Conservation (phyloP, 2,113 vertebrate genomes). For the Triplophysa tibetana region DNA sequence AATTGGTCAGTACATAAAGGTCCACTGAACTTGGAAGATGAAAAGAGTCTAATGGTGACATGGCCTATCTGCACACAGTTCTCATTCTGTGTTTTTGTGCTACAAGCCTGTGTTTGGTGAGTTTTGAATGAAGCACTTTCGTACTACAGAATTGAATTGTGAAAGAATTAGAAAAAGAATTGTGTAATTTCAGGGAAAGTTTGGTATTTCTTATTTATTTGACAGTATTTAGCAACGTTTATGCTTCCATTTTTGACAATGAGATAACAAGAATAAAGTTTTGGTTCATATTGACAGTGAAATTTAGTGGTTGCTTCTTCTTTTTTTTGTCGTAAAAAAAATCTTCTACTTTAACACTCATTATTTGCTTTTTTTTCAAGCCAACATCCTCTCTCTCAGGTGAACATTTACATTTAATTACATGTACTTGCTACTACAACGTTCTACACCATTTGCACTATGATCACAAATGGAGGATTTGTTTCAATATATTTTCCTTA, state of each 20-base stretch:
- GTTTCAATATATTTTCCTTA: neutral
- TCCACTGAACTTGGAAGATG: neutral
- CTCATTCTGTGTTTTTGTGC: slow-evolving; percentile 23
- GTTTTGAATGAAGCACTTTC: neutral
- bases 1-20: neutral
- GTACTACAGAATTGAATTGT: too few relatives aligned
- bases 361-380: slow-evolving; percentile 31
- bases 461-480: neutral
- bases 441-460: neutral
- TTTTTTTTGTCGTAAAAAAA: too few relatives aligned
- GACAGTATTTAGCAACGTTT: too few relatives aligned
- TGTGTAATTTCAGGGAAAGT: too few relatives aligned
- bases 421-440: neutral
- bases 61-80: slow-evolving; percentile 9
- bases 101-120: slow-evolving; percentile 39
- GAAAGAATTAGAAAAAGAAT: too few relatives aligned
- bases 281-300: too few relatives aligned
- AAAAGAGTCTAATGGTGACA: neutral
- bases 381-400: slow-evolving; percentile 40
- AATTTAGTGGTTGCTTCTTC: too few relatives aligned
- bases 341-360: neutral
- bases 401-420: slow-evolving; percentile 13
- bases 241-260: too few relatives aligned
- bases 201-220: too few relatives aligned
- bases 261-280: too few relatives aligned